These are phyloP conservation scores for Pyrrhia umbra DNA, from an alignment of 2,888 invertebrate genomes.

Conservation along the genomic window DNA sequence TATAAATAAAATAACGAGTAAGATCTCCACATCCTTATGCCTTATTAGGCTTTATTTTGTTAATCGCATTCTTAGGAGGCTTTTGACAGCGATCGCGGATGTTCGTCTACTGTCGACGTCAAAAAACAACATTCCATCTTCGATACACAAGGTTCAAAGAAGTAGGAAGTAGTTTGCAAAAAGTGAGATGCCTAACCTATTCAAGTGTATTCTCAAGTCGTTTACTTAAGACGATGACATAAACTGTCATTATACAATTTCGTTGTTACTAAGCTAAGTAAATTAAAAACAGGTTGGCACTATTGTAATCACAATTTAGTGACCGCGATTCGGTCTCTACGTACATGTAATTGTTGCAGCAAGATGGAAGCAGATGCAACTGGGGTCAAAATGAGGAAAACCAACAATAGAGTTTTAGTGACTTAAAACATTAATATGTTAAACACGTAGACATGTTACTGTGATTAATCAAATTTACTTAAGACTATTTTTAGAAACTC, in stretches of 20 bases:
- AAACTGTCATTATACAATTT: conserved; percentile 52
- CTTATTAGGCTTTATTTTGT: conserved; percentile 38
- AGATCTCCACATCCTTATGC: conserved; percentile 39
- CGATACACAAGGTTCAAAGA: neutral
- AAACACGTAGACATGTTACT: conserved; percentile 11
- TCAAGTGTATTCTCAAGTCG: conserved; percentile 10
- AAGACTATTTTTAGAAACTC: conserved; percentile 15
- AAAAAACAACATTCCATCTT: conserved; percentile 51
- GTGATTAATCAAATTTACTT: conserved; percentile 8
- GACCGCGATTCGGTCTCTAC: conserved; percentile 27
- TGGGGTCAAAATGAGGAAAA: conserved; percentile 11
- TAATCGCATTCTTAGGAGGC: conserved; percentile 18
- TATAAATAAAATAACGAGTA: conserved; percentile 34
- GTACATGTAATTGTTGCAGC: conserved; percentile 35
- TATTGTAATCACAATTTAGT: conserved; percentile 35
- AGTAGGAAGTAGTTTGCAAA: conserved; percentile 16
- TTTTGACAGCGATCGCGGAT: conserved; percentile 45
- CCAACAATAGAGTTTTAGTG: neutral
- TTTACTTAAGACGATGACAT: conserved; percentile 34
- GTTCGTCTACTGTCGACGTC: conserved; percentile 32
- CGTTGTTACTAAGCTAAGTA: conserved; percentile 27
- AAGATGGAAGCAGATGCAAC: conserved; percentile 33
- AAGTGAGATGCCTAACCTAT: conserved; percentile 6
- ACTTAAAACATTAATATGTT: neutral
- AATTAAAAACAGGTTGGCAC: conserved; percentile 40